These are phyloP conservation scores for Poeciliopsis turneri DNA, from an alignment of 2,797 vertebrate species.

Conservation along the genomic window DNA sequence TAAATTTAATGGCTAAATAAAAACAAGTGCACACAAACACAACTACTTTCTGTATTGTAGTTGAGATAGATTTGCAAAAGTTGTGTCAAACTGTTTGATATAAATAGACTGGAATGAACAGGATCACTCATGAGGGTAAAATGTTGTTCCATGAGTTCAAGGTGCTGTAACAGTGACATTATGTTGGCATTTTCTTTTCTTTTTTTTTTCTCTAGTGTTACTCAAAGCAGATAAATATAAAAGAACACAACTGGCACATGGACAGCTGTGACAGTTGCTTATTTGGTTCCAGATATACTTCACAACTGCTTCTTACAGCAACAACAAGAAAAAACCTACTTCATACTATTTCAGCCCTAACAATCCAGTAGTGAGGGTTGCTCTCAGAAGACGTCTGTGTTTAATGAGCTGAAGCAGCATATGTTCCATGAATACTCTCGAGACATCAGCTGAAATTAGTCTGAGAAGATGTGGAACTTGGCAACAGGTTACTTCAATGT, in stretches of 20 bases:
- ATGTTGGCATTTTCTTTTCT: not conserved
- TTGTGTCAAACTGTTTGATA: not conserved
- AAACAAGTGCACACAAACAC: not conserved
- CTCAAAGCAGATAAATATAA: slow-evolving; percentile 5
- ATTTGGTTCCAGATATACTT: slow-evolving; percentile 7
- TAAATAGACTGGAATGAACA: not conserved
- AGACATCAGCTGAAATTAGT: slow-evolving; percentile 45
- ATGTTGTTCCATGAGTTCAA: not conserved
- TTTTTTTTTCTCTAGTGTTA: not conserved
- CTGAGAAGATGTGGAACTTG: slow-evolving; percentile 47
- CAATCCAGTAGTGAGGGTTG: slow-evolving; percentile 6
- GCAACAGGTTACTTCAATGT: slow-evolving; percentile 41
- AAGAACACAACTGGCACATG: slow-evolving; percentile 5
- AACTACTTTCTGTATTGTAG: not conserved
- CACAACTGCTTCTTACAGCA: slow-evolving; percentile 7
- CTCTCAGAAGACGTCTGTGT: slow-evolving; percentile 9
- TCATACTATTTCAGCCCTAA: slow-evolving; percentile 5
- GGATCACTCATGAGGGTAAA: slow-evolving; percentile 3
- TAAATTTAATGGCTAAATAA: not conserved
- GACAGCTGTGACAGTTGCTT: slow-evolving; percentile 2
- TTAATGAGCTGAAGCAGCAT: slow-evolving; percentile 38
- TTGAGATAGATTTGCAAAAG: not conserved
- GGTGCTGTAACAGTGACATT: not conserved
- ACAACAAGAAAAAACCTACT: slow-evolving; percentile 19
- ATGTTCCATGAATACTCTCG: slow-evolving; percentile 42